These are phyloP conservation scores for Melipona quadrifasciata DNA, from an alignment of 1,140 invertebrate species.

Conservation along the genomic window DNA sequence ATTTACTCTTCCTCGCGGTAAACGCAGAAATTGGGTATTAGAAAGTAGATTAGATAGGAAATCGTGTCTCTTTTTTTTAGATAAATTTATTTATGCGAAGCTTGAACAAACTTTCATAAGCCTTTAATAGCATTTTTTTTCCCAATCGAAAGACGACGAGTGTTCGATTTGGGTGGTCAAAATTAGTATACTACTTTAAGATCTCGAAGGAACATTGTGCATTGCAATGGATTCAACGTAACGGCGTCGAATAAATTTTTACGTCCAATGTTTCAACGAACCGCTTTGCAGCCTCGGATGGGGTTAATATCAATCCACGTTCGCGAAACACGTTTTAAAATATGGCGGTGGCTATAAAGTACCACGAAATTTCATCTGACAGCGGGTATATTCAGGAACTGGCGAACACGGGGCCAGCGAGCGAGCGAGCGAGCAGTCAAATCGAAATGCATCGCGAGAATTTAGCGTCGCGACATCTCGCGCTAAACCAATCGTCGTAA, in stretches of 20 bases:
- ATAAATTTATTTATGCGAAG: too few relatives aligned
- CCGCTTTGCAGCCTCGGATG: fast-evolving
- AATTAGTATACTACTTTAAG: too few relatives aligned
- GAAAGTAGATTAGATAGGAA: background rate
- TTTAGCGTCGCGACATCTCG: constrained; percentile 50
- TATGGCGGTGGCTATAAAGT: background rate
- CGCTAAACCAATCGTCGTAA: constrained; percentile 50
- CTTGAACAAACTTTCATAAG: too few relatives aligned
- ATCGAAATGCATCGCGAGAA: constrained; percentile 59
- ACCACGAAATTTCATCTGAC: background rate
- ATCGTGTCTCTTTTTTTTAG: too few relatives aligned
- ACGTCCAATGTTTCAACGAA: background rate
- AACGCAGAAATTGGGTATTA: background rate
- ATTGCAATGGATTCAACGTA: too few relatives aligned
- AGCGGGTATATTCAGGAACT: background rate
- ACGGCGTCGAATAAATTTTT: background rate
- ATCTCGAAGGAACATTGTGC: too few relatives aligned
- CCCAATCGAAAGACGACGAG: too few relatives aligned
- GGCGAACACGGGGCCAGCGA: background rate
- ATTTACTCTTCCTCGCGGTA: background rate
- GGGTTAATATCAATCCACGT: background rate
- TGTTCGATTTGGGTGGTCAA: too few relatives aligned
- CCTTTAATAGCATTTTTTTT: too few relatives aligned
- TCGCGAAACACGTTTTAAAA: too few relatives aligned
- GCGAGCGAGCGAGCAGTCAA: constrained; percentile 19